Percentiles rank a stretch among this genome's conserved stretches.
Conservation (phyloP, 2,888 invertebrate species). For the Cenopis cana region DNA sequence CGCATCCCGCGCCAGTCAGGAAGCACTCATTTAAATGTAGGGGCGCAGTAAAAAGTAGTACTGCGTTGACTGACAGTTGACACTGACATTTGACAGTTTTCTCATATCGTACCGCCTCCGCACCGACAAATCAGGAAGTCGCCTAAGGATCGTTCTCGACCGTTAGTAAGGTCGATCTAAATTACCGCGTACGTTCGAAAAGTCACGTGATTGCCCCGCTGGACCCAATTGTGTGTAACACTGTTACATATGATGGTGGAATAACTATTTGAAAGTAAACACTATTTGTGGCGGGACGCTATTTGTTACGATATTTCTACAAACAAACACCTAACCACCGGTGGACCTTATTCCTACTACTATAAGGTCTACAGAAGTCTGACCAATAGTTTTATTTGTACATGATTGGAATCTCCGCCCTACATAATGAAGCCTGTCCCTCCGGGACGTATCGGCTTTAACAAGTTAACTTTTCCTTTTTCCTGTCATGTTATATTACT, state of each 20-base stretch:
- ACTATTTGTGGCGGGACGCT: not conserved
- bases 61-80: too few relatives aligned
- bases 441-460: not conserved
- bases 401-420: not conserved
- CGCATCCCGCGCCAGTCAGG: too few relatives aligned
- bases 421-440: conserved; percentile 6
- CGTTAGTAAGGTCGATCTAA: too few relatives aligned
- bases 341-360: not conserved
- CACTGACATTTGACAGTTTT: too few relatives aligned
- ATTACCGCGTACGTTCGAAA: too few relatives aligned
- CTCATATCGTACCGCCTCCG: too few relatives aligned
- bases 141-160: too few relatives aligned
- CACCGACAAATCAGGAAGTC: too few relatives aligned
- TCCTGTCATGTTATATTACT: not conserved
- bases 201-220: too few relatives aligned
- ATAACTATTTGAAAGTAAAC: not conserved
- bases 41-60: too few relatives aligned
- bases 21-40: too few relatives aligned
- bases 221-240: too few relatives aligned
- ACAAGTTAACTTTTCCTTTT: conserved; percentile 8
- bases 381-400: not conserved
- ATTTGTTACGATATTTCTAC: not conserved
- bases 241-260: not conserved
- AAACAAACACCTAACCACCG: not conserved
- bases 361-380: not conserved